Base-by-base conservation (phyloP, 1,140 invertebrate genomes). In the Anastrepha obliqua region DNA sequence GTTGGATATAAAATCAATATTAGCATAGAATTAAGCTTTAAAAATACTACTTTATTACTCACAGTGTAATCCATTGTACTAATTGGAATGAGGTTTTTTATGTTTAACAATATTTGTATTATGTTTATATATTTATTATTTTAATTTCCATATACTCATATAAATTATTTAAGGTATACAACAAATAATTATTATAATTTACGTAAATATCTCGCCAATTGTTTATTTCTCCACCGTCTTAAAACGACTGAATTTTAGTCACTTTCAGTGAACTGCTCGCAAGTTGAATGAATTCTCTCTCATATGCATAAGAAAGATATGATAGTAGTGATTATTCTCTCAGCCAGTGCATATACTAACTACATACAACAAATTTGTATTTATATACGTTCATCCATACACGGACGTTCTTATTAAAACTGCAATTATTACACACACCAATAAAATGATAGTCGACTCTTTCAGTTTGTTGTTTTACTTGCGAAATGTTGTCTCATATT, bases 11-110 rank as follows among this genome's bases (percentile, higher is more conserved):
- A 86, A 86, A 86, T 86, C 85, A 86, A 86, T 86, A 86, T 81
- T 44, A 8, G 2, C 47, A 20, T 13, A 15, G 7, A 11, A 29
- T 29, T 20, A 13, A 17, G 9, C 20, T 44, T 62, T 60, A 13
- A 42, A 55, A 15, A 86, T 0, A 62, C 62, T 74, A 42, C 65
- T 6, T 29, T 29, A 44, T 55, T 67, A 62, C 86, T 87, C 44
- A 87, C 86, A 47, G 60, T 67, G 86, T 87, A 87, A 87, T 87
- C 86, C 86, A 87, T 87, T 67, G 11, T 51, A 67, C 5, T 55
- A 6, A 20, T 62, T 65, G 17, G 47, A 55, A 13, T 55, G 74
- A 5, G 6, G n/a, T n/a, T n/a, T n/a, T n/a, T n/a, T n/a, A n/a
- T n/a, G n/a, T n/a, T n/a, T n/a, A n/a, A n/a, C n/a, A n/a, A n/a